Evolutionary conservation across 2,113 vertebrate genomes (phyloP), one percentile per base, ranked within the genome.

Genomic region (Notechis scutatus): DNA sequence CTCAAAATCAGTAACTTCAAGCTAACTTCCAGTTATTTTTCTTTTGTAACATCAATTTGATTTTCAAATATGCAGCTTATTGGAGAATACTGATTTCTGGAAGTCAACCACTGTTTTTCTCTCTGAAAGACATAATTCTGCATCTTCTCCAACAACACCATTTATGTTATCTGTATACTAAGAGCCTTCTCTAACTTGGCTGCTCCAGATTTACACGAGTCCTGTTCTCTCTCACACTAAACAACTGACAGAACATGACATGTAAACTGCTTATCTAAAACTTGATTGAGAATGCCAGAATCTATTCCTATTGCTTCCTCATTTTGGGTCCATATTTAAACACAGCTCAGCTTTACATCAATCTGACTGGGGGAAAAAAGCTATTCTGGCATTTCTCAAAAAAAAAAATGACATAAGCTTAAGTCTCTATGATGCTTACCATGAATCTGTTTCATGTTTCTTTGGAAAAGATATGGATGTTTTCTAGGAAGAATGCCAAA

Each of bases 121-220:
- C 34, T 93, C 94, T 42, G 95, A 90, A 47, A 20, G 20, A 94
- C 93, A 87, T 96, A 96, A 95, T 85, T 90, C 0, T 0, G 94
- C 93, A 93, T 91, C 94, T 90, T 21, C 94, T 92, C 96, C 94
- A 89, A 94, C 69, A 93, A 95, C 95, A 97, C 94, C 88, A 92
- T 93, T 92, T 94, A 92, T 26, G 91, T 94, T 61, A 24, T 52
- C 85, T 64, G 18, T 93, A 34, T 14, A 85, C 42, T 56, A 0
- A 0, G 59, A 29, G 18, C 1, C 86, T 50, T 91, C 39, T 87
- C 88, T 91, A 54, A 94, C 94, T 95, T 93, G 90, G 89, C 2
- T 0, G 50, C 69, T 94, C 92, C 89, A 55, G 91, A 94, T 90
- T 92, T 21, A 0, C 50, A n/a, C 34, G 2, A 0, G 92, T 93